phyloP scores from a whole-genome alignment of 1,140 invertebrate genomes.

The Ericerus pela region DNA sequence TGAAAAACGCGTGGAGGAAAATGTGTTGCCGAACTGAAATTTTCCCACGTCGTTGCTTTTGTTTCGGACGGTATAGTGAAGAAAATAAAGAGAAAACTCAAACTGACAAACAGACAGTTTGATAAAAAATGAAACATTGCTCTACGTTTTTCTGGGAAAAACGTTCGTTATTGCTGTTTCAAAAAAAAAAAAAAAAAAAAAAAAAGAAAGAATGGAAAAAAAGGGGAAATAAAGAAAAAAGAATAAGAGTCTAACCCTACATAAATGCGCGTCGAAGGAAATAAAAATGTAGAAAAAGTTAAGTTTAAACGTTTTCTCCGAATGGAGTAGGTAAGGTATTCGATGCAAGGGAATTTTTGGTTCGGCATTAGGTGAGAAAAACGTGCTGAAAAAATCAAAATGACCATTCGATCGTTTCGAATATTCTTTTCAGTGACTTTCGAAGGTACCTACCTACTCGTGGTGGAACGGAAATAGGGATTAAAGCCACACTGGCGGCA shows the following conservation, averaged over 20 bases:
- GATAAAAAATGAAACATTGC: constrained; percentile 10
- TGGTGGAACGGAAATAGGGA: no score
- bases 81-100: constrained; percentile 12
- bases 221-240: not conserved
- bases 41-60: constrained; percentile 10
- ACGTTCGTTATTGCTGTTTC: constrained; percentile 1
- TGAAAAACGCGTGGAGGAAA: constrained; percentile 3
- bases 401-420: no score
- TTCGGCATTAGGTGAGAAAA: no score
- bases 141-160: not conserved
- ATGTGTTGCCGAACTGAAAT: constrained; percentile 11
- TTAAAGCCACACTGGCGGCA: no score
- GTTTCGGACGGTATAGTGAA: not conserved
- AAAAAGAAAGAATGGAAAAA: not conserved
- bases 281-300: no score
- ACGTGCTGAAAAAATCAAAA: no score
- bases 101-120: constrained; percentile 12
- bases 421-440: no score
- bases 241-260: not conserved
- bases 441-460: no score
- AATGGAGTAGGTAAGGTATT: no score
- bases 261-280: no score
- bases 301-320: no score
- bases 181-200: not conserved
- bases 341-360: no score